Evolutionary conservation across 2,113 vertebrate genomes (phyloP).

Genomic region (Nycticryphes semicollaris): DNA sequence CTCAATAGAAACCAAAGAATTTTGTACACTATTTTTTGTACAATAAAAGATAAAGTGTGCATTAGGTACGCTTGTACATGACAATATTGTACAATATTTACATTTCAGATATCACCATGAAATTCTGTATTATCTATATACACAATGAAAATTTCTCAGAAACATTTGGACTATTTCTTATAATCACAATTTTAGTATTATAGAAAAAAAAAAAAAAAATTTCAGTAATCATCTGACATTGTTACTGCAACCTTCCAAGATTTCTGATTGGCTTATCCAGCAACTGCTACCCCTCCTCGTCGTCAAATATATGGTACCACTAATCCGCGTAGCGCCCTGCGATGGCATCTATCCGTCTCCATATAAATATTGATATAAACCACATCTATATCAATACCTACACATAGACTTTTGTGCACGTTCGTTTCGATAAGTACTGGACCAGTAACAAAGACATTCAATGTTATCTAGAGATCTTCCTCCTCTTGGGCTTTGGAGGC

Average conservation of each 20-base stretch:
- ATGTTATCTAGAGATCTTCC: slow-evolving; percentile 99
- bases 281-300: slow-evolving; percentile 77
- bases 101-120: slow-evolving; percentile 94
- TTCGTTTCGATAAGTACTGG: slow-evolving; percentile 73
- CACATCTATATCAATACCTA: slow-evolving; percentile 64
- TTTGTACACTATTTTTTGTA: slow-evolving; percentile 99
- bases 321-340: slow-evolving; percentile 79
- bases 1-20: slow-evolving; percentile 98
- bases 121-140: slow-evolving; percentile 98
- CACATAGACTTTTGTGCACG: slow-evolving; percentile 66
- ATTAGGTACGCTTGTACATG: slow-evolving; percentile 99
- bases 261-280: slow-evolving; percentile 84
- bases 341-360: slow-evolving; percentile 69
- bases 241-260: slow-evolving; percentile 79
- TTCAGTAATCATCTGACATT: slow-evolving; percentile 88
- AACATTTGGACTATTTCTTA: slow-evolving; percentile 99
- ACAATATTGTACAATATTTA: slow-evolving; percentile 99
- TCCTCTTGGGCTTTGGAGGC: slow-evolving; percentile 97
- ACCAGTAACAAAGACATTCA: slow-evolving; percentile 84
- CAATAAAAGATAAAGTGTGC: slow-evolving; percentile 99
- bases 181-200: slow-evolving; percentile 91
- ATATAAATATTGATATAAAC: slow-evolving; percentile 69
- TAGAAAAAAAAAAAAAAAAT: slow-evolving; percentile 89
- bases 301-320: slow-evolving; percentile 75
- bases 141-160: slow-evolving; percentile 99